Conservation (phyloP, 1,140 invertebrate species). For the Cotesia chilonis region DNA sequence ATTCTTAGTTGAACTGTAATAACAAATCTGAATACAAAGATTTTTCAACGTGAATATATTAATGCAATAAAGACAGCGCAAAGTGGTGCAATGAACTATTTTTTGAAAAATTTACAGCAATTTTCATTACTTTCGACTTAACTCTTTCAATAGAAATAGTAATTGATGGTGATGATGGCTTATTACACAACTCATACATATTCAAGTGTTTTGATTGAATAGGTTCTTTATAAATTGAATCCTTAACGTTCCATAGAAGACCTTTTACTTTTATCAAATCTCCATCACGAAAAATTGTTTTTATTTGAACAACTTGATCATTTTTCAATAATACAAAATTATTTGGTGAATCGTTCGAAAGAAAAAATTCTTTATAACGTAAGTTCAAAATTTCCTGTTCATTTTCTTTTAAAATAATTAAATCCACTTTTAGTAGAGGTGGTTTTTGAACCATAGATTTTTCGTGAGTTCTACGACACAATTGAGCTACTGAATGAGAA, state of each 20-base stretch:
- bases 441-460: background rate
- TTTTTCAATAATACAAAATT: conserved; percentile 6
- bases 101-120: background rate
- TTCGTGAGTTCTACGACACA: conserved; percentile 15
- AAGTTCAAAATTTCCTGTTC: background rate
- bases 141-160: background rate
- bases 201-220: background rate
- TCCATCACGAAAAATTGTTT: background rate
- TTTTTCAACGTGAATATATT: background rate
- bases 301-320: background rate
- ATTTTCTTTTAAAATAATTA: background rate
- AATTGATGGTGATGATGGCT: background rate
- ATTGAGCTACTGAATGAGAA: conserved; percentile 14
- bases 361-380: background rate
- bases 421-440: background rate
- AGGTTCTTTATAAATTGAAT: background rate
- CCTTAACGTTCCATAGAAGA: background rate
- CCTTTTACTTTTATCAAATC: background rate
- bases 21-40: no score
- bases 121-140: conserved; percentile 2
- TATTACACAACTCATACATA: background rate
- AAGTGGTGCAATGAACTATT: background rate
- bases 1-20: no score
- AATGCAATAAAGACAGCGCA: background rate
- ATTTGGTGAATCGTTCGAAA: background rate